Evolutionary conservation across 1,140 invertebrate genomes (phyloP), one percentile per base, ranked within the genome.

Genomic region (Hydropsyche tenuis): DNA sequence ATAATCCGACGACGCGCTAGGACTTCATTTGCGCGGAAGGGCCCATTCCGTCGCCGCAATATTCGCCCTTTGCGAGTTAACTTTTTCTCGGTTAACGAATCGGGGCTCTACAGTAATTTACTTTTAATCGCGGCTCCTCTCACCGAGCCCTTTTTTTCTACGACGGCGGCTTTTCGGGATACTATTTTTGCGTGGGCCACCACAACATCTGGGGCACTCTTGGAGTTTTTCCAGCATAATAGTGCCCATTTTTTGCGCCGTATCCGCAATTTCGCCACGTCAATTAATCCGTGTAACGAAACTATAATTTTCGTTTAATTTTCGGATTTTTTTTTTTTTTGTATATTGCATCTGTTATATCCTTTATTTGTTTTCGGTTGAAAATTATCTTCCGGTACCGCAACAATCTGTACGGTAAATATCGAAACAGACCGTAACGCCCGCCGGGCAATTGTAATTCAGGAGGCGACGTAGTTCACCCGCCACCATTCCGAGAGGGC

Each of bases 371-470:
- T 66, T 66, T 68, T 68, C 65, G n/a, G 18, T 4, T 23, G 43
- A 66, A 68, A 48, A 48, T 68, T 23, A 68, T 68, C 22, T 48
- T 22, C 22, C 65, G 11, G 18, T 45, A 20, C 64, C 16, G 42
- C 7, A 66, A 46, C 43, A 68, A 48, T 68, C 20, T 68, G 43
- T 22, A 23, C 20, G 16, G 65, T 68, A 48, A 68, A 68, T 68
- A 68, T 48, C 16, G 45, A 16, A 45, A 22, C 30, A 51, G 14
- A 23, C 45, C 6, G 16, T 66, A 69, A 51, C 27, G 30, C 25
- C 45, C n/a, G 5, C 25, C 7, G 18, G 22, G 45, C 63, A 53
- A 56, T 70, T 70, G 48, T 70, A 37, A 70, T 70, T 70, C 68
- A 56, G 68, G n/a, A 37, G 68, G 27, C 68, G 18, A 70, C 25